These are phyloP conservation scores for Eilema depressum DNA, from an alignment of 2,888 invertebrate genomes.

Conservation along the genomic window DNA sequence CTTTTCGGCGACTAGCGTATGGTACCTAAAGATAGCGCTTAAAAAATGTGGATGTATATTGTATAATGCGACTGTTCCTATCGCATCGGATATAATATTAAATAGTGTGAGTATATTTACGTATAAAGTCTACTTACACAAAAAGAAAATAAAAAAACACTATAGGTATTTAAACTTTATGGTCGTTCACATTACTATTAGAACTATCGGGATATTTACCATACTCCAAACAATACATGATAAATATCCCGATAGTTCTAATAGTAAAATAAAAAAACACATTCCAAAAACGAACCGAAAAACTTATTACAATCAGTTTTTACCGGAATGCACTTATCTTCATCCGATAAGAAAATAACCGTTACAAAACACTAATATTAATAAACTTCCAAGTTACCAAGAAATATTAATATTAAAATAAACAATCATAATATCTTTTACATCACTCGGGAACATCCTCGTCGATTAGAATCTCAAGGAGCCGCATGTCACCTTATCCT, in stretches of 20 bases:
- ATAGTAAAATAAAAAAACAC: background rate
- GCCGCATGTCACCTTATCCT: slow-evolving; percentile 17
- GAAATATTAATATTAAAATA: slow-evolving; percentile 15
- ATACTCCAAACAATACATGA: too few relatives aligned
- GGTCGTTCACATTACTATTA: too few relatives aligned
- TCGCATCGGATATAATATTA: too few relatives aligned
- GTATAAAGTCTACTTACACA: background rate
- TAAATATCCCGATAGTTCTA: too few relatives aligned
- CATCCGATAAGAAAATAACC: background rate
- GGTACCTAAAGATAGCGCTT: too few relatives aligned
- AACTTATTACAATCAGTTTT: slow-evolving; percentile 4
- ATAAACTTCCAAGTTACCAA: slow-evolving; percentile 14
- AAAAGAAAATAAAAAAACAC: background rate
- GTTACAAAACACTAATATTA: slow-evolving; percentile 12
- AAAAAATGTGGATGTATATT: too few relatives aligned
- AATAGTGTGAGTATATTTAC: background rate
- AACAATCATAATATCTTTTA: slow-evolving; percentile 10
- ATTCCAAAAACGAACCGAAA: background rate
- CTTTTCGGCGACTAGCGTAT: too few relatives aligned
- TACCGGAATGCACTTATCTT: background rate
- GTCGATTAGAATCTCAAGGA: slow-evolving; percentile 22
- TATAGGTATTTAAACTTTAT: too few relatives aligned
- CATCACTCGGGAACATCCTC: slow-evolving; percentile 6
- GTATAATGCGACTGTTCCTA: too few relatives aligned
- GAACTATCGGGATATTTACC: too few relatives aligned